phyloP scores from a whole-genome alignment of 2,113 vertebrate species.

The Perccottus glenii region DNA sequence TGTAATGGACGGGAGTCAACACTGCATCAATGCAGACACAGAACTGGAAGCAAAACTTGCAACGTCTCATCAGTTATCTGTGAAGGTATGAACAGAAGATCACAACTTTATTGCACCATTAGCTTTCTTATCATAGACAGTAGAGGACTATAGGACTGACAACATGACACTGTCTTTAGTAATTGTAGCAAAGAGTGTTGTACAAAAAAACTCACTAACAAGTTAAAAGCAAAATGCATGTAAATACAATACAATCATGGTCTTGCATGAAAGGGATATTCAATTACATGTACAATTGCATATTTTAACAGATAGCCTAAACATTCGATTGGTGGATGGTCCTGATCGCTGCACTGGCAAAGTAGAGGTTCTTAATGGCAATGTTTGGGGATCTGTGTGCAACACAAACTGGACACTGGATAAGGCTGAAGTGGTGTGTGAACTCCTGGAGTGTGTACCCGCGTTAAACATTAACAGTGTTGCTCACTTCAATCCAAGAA shows the following conservation, averaged over 20 bases:
- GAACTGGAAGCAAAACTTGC: neutral
- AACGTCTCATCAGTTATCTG: too few species aligned
- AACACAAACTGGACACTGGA: constrained; percentile 55
- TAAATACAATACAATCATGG: too few species aligned
- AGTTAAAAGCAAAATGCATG: too few species aligned
- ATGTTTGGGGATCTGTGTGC: constrained; percentile 63
- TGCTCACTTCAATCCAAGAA: constrained; percentile 39
- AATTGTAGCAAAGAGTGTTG: too few species aligned
- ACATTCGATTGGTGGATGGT: neutral
- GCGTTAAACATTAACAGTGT: constrained; percentile 4
- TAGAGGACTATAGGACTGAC: constrained; percentile 13
- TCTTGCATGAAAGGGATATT: too few species aligned
- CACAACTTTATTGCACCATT: too few species aligned
- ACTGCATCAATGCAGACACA: too few species aligned
- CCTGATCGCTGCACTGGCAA: constrained; percentile 52
- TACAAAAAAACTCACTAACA: too few species aligned
- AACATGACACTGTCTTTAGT: too few species aligned
- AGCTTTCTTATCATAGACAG: constrained; percentile 27
- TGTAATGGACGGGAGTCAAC: too few species aligned
- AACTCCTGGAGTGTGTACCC: constrained; percentile 55
- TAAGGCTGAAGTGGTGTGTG: constrained; percentile 58
- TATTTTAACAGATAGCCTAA: neutral
- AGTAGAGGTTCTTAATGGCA: constrained; percentile 50
- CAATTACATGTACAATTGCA: neutral
- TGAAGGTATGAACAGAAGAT: too few species aligned